Percentiles rank a stretch among this genome's conserved stretches.
Evolutionary conservation across 2,113 vertebrate species (phyloP).

Genomic region (Hylia prasina): DNA sequence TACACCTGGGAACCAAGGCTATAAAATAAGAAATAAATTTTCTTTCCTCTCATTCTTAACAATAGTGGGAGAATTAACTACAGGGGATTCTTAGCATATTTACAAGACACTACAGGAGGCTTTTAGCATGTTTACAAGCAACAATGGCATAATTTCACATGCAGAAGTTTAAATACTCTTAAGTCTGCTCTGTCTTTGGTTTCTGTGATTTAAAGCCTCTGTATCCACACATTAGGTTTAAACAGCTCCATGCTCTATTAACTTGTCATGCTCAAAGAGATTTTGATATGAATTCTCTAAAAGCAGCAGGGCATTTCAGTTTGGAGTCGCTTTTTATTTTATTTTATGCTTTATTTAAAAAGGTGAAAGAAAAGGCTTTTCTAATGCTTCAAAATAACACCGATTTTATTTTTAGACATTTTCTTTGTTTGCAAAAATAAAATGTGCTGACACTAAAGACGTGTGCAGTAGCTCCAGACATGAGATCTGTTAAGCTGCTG

Average conservation of each 20-base stretch:
- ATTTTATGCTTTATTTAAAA: background rate
- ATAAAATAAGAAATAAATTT: conserved; percentile 9
- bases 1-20: conserved; percentile 11
- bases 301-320: background rate
- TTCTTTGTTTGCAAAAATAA: background rate
- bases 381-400: background rate
- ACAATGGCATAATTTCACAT: conserved; percentile 26
- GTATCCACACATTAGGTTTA: background rate
- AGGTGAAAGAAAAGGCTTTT: background rate
- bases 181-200: background rate
- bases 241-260: background rate
- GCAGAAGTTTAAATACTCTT: conserved; percentile 44
- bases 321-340: background rate
- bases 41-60: conserved; percentile 35
- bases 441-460: background rate
- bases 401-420: background rate
- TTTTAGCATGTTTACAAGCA: conserved; percentile 63
- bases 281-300: background rate
- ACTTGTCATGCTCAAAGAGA: background rate
- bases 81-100: conserved; percentile 56
- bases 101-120: conserved; percentile 46
- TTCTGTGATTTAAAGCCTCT: conserved; percentile 17
- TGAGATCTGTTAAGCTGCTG: background rate
- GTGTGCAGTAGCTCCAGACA: background rate
- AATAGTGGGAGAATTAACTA: background rate